Conservation (phyloP, 2,797 vertebrate species). For the Bradypodion pumilum region DNA sequence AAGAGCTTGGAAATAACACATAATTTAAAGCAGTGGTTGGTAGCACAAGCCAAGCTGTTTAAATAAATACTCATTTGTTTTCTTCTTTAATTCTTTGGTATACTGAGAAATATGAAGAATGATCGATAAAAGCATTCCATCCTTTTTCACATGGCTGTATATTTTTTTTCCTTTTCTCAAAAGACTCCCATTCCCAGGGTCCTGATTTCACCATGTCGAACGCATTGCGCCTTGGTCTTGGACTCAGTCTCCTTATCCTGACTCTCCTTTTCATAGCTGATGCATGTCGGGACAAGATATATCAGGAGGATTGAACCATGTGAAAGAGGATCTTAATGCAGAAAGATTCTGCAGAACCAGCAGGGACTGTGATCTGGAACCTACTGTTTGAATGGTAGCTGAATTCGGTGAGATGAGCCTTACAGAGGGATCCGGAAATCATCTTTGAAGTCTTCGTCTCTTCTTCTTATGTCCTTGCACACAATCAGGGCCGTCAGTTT, state of each 20-base stretch:
- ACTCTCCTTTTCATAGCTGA: constrained; percentile 4
- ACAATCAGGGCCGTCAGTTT: no score
- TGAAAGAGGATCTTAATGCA: neutral
- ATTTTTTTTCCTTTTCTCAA: neutral
- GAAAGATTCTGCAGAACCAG: neutral
- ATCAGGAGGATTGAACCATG: neutral
- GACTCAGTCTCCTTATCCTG: neutral
- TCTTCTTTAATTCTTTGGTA: no score
- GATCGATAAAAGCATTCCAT: neutral
- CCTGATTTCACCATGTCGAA: constrained; percentile 6
- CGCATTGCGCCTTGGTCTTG: neutral
- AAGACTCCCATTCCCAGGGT: neutral
- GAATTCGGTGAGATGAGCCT: neutral
- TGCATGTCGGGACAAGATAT: neutral
- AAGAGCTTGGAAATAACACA: no score
- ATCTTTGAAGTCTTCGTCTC: no score
- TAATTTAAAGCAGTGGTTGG: neutral
- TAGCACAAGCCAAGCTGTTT: no score
- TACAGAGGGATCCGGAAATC: neutral
- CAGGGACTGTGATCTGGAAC: neutral
- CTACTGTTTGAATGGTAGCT: neutral
- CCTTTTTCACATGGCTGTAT: neutral
- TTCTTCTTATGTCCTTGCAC: no score
- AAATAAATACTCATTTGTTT: no score
- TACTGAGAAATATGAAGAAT: neutral